These are phyloP conservation scores for Horisme vitalbata DNA, from an alignment of 2,888 invertebrate genomes.

Conservation along the genomic window DNA sequence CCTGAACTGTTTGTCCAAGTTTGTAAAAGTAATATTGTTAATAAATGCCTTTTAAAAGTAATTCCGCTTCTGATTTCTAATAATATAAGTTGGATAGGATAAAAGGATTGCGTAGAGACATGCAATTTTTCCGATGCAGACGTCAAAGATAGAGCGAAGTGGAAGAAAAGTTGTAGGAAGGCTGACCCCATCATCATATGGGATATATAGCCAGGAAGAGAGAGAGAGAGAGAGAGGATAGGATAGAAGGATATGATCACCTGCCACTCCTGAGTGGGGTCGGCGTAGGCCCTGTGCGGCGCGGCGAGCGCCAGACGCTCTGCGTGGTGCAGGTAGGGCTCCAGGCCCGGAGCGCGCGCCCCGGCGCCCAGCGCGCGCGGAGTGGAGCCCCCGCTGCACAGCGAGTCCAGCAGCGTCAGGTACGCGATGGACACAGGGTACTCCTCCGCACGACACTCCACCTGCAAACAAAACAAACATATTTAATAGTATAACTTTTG, in stretches of 20 bases:
- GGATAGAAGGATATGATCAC: conserved; percentile 44
- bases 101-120: too few species aligned
- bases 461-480: conserved; percentile 40
- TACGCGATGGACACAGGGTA: conserved; percentile 94
- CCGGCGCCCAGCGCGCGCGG: conserved; percentile 92
- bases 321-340: conserved; percentile 94
- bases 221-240: not conserved
- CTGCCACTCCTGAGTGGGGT: conserved; percentile 88
- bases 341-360: conserved; percentile 91
- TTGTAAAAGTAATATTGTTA: too few species aligned
- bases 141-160: too few species aligned
- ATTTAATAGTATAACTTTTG: not conserved
- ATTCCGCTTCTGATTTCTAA: too few species aligned
- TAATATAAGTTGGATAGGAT: too few species aligned
- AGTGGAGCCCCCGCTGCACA: conserved; percentile 87
- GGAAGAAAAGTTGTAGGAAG: too few species aligned
- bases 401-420: conserved; percentile 87
- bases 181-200: too few species aligned
- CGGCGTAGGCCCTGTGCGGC: conserved; percentile 90
- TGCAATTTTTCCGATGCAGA: too few species aligned
- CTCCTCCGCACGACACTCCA: conserved; percentile 94
- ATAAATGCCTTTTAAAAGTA: too few species aligned
- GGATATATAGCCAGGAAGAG: too few species aligned
- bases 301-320: conserved; percentile 92
- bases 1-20: too few species aligned